Evolutionary conservation across 2,888 invertebrate genomes (phyloP).

Genomic region (Tinea trinotella): DNA sequence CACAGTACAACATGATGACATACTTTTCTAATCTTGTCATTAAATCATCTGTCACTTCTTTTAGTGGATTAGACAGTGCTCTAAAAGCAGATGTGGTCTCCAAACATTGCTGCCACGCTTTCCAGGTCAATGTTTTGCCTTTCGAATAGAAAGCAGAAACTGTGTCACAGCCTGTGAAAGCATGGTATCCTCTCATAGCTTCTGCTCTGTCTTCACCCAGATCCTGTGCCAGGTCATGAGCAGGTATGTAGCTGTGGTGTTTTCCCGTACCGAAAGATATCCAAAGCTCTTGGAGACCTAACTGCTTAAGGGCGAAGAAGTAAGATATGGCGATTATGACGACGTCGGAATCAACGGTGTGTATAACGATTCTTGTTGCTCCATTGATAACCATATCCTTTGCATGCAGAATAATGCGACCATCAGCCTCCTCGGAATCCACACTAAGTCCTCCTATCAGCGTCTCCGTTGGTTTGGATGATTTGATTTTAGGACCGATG

Average conservation of each 20-base stretch:
- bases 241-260: conserved; percentile 20
- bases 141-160: not conserved
- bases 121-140: conserved; percentile 21
- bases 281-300: conserved; percentile 21
- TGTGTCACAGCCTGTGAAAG: not conserved
- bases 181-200: conserved; percentile 16
- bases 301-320: conserved; percentile 20
- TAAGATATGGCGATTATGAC: conserved; percentile 20
- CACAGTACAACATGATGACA: too few species aligned
- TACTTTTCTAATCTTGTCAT: too few species aligned
- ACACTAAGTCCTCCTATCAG: too few species aligned
- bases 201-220: conserved; percentile 22
- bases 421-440: conserved; percentile 16
- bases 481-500: conserved; percentile 18
- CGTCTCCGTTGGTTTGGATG: conserved; percentile 19
- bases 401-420: conserved; percentile 20
- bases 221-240: conserved; percentile 20
- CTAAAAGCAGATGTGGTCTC: conserved; percentile 1
- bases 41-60: too few species aligned
- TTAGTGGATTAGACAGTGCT: too few species aligned
- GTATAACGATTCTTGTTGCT: conserved; percentile 20
- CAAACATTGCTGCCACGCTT: conserved; percentile 19
- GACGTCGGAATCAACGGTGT: conserved; percentile 22
- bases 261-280: conserved; percentile 19
- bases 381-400: conserved; percentile 21